Evolutionary conservation across 2,888 invertebrate genomes (phyloP).

Genomic region (Augochlorella aurata): DNA sequence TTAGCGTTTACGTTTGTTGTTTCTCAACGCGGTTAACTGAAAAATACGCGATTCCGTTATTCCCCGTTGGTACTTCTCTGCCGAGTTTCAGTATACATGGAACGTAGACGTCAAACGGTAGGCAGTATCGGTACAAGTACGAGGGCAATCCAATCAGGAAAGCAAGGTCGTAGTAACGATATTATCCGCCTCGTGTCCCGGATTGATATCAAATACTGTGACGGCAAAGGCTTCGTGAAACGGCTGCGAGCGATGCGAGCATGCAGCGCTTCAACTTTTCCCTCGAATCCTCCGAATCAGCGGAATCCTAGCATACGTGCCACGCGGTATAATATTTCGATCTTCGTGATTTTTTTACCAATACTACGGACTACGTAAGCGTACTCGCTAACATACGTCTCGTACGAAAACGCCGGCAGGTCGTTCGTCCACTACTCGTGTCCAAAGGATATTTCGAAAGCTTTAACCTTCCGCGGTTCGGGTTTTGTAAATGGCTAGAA

Average conservation of each 20-base stretch:
- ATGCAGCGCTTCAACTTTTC: slow-evolving; percentile 10
- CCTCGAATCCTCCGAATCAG: slow-evolving; percentile 6
- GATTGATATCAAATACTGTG: slow-evolving; percentile 72
- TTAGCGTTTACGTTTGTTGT: not conserved
- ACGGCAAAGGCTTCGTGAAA: slow-evolving; percentile 60
- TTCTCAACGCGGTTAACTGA: not conserved
- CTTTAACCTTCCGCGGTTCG: too few relatives aligned
- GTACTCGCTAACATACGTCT: too few relatives aligned
- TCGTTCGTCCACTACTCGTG: too few relatives aligned
- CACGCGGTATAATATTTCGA: not conserved
- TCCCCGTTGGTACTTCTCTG: not conserved
- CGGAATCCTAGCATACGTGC: not conserved
- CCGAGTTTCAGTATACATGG: not conserved
- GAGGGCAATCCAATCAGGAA: slow-evolving; percentile 75
- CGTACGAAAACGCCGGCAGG: too few relatives aligned
- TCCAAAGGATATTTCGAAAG: too few relatives aligned
- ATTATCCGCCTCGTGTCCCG: slow-evolving; percentile 73
- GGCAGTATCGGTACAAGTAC: slow-evolving; percentile 36
- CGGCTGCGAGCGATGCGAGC: slow-evolving; percentile 32
- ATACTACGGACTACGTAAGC: too few relatives aligned
- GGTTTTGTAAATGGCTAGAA: too few relatives aligned
- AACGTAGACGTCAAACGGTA: slow-evolving; percentile 17
- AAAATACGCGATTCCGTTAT: not conserved
- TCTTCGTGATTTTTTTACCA: not conserved
- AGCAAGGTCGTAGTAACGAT: slow-evolving; percentile 77